Evolutionary conservation across 2,797 vertebrate genomes (phyloP), one percentile per base, ranked within the genome.

Genomic region (Dendrocincla tyrannina): DNA sequence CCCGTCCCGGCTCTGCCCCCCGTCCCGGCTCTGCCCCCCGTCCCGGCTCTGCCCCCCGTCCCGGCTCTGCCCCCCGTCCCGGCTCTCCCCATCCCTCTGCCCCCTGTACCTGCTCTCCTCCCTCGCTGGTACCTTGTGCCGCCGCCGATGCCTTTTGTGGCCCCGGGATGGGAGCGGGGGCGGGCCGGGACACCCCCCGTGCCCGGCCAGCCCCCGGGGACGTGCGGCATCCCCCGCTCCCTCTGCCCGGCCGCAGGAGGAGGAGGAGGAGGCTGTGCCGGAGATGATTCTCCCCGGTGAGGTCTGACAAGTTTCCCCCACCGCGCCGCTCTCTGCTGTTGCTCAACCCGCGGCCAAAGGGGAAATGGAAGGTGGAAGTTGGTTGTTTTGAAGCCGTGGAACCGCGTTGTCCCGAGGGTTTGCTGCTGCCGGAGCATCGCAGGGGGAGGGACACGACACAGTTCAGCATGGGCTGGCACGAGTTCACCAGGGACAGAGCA

Each of bases 391-490:
- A 8, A 35, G 66, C 66, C 16, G 22, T 44, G 32, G 15, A n/a
- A 28, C 39, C 4, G 9, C 5, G 12, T 35, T 3, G 3, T 50
- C 13, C 56, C 44, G 6, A 52, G 33, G 32, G 33, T 17, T 41
- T 59, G 33, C 41, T 19, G 37, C 44, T 3, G 19, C 68, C 52
- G 9, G 20, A 17, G 52, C 59, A 47, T 47, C 39, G 2, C 33
- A 35, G 44, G 22, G 35, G 3, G 10, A 37, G 28, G 24, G 3
- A 3, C 17, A 53, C 44, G 44, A 11, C 30, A 13, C 3, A 19
- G 25, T 7, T 46, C 22, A 9, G 47, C 30, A 0, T 13, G 39
- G 10, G 11, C 1, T 53, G 47, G 24, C 13, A 37, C 2, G 53
- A 27, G 41, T 4, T 46, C 24, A 11, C 17, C 72, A 27, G 50